Evolutionary conservation across 2,888 invertebrate genomes (phyloP).

Genomic region (Zelleria hepariella): DNA sequence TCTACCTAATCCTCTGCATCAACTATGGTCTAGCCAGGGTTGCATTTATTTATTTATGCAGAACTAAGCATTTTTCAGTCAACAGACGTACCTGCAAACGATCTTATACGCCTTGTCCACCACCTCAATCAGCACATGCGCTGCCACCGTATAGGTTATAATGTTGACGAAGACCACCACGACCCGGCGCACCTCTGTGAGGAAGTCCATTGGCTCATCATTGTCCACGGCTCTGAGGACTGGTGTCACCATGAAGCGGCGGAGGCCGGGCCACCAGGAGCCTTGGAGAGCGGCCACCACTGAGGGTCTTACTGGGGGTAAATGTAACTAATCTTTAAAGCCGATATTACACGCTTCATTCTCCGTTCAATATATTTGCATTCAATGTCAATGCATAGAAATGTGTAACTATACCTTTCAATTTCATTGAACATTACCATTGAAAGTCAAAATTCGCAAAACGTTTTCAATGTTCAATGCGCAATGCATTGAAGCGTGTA

Average conservation of each 20-base stretch:
- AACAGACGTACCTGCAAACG: slow-evolving; percentile 29
- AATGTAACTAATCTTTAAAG: too few relatives aligned
- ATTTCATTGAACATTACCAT: too few relatives aligned
- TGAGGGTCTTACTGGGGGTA: slow-evolving; percentile 37
- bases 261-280: slow-evolving; percentile 49
- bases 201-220: slow-evolving; percentile 78
- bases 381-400: neutral
- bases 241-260: slow-evolving; percentile 72
- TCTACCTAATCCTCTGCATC: too few relatives aligned
- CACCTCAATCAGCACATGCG: slow-evolving; percentile 51
- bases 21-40: too few relatives aligned
- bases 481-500: too few relatives aligned
- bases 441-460: too few relatives aligned
- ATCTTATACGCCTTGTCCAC: slow-evolving; percentile 64
- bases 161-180: slow-evolving; percentile 78
- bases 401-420: too few relatives aligned
- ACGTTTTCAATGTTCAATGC: too few relatives aligned
- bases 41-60: too few relatives aligned
- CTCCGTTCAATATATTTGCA: too few relatives aligned
- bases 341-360: too few relatives aligned
- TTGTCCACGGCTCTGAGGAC: slow-evolving; percentile 75
- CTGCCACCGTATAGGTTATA: slow-evolving; percentile 47
- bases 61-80: neutral
- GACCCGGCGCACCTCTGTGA: slow-evolving; percentile 81
- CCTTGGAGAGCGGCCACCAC: slow-evolving; percentile 34